Percentiles rank a stretch among this genome's conserved stretches.
These are phyloP conservation scores for Xylota sylvarum DNA, from an alignment of 2,888 invertebrate genomes.

Conservation along the genomic window DNA sequence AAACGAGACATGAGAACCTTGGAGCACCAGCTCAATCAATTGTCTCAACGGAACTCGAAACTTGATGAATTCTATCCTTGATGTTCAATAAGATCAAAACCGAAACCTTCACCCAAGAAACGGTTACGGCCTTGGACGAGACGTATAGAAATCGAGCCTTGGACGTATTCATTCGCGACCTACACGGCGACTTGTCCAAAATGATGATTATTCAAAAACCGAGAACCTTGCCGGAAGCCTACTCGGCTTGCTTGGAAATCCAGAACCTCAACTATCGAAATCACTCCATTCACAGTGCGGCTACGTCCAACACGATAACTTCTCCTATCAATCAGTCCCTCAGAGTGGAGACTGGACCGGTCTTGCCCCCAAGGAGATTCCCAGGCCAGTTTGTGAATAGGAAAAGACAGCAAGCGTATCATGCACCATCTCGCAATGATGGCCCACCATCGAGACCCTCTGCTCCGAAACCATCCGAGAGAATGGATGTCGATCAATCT, in stretches of 20 bases:
- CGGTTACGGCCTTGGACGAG: not conserved
- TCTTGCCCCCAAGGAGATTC: too few species aligned
- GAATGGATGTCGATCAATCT: too few species aligned
- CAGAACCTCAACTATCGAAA: not conserved
- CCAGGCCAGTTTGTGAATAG: too few species aligned
- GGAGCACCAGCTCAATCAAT: slow-evolving; percentile 65
- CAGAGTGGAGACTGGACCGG: too few species aligned
- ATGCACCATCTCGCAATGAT: too few species aligned
- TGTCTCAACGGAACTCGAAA: slow-evolving; percentile 52
- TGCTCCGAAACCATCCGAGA: too few species aligned
- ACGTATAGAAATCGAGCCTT: not conserved
- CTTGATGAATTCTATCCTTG: slow-evolving; percentile 55
- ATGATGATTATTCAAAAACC: not conserved
- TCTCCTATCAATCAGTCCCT: too few species aligned
- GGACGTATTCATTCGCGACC: not conserved
- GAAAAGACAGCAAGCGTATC: too few species aligned
- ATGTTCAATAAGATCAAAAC: not conserved
- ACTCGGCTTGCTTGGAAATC: not conserved
- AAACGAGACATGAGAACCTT: slow-evolving; percentile 73
- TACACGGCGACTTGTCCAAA: not conserved
- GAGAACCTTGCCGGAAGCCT: not conserved
- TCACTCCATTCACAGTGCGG: too few species aligned
- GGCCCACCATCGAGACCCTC: too few species aligned
- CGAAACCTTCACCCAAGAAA: not conserved
- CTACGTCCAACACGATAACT: too few species aligned